phyloP scores from a whole-genome alignment of 2,888 invertebrate species.

The Cheilosia scutellata region DNA sequence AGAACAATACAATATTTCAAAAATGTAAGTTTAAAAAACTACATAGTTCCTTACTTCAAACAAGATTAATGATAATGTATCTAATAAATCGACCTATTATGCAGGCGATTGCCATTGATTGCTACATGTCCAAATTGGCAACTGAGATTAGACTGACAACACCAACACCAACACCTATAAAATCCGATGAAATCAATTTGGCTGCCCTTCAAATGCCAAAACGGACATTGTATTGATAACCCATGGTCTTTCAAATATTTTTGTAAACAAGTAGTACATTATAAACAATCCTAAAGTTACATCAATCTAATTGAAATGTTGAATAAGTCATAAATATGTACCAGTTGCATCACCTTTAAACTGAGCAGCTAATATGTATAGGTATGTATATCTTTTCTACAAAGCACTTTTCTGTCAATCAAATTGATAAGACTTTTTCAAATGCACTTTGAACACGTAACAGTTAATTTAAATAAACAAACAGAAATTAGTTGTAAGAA shows the following conservation, averaged over 20 bases:
- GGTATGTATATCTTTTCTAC: too few species aligned
- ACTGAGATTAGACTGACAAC: too few species aligned
- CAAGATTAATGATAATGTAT: too few species aligned
- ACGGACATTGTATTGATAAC: background rate
- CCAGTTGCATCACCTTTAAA: constrained; percentile 9
- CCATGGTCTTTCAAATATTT: background rate
- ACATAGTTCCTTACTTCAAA: too few species aligned
- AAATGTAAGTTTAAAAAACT: too few species aligned
- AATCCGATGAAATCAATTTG: background rate
- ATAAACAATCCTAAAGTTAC: background rate
- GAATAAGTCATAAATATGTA: too few species aligned
- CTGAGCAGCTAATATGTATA: background rate
- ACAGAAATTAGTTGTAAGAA: background rate
- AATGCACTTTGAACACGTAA: constrained; percentile 4
- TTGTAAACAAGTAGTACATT: background rate
- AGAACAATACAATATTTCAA: too few species aligned
- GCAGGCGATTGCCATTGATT: too few species aligned
- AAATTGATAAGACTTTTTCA: background rate
- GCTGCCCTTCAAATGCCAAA: background rate
- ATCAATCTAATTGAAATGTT: background rate
- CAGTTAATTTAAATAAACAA: background rate
- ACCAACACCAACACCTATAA: too few species aligned
- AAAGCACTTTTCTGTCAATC: too few species aligned
- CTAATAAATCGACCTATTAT: too few species aligned
- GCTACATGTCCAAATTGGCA: too few species aligned